Evolutionary conservation across 2,113 vertebrate genomes (phyloP), one percentile per base, ranked within the genome.

Genomic region (Podarcis cretensis): DNA sequence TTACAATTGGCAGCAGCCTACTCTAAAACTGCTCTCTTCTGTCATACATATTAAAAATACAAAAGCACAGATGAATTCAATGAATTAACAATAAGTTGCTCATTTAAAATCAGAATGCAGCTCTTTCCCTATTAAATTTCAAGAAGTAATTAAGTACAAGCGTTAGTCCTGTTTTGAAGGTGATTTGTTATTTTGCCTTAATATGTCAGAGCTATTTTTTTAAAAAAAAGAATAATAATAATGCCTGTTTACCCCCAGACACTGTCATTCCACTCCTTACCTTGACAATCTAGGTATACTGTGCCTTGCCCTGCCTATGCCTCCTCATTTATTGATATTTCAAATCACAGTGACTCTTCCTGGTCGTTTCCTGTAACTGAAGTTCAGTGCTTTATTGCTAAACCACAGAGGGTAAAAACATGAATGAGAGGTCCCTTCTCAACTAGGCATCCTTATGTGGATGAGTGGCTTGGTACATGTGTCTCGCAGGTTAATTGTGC

Each of bases 11-110:
- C 81, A 90, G 85, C 66, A 94, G 63, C 21, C 48, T 92, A 16
- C 32, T 90, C 35, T 91, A 86, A 43, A 68, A 90, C 59, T 84
- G 27, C 84, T 89, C 81, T 93, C 2, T 89, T 90, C 78, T 91
- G 86, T 54, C 1, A 69, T 92, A 90, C 87, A 92, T 91, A 94
- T 94, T 96, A 95, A 93, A 93, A 94, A 93, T 94, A 89, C 81
- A 94, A 94, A 94, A 95, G 85, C 66, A 92, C 83, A 93, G 92
- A 94, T 94, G 92, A 92, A 94, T 88, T 7, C 1, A 35, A 94
- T 96, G 87, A 94, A 94, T 94, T 93, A 90, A 88, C 93, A 95
- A 95, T 95, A 93, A 94, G 63, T 63, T 92, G 13, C 25, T 94
- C 85, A 83, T 96, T 92, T 92, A 77, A 63, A 94, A 27, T 83